phyloP scores from a whole-genome alignment of 1,140 invertebrate genomes.

The Sweltsa coloradensis region DNA sequence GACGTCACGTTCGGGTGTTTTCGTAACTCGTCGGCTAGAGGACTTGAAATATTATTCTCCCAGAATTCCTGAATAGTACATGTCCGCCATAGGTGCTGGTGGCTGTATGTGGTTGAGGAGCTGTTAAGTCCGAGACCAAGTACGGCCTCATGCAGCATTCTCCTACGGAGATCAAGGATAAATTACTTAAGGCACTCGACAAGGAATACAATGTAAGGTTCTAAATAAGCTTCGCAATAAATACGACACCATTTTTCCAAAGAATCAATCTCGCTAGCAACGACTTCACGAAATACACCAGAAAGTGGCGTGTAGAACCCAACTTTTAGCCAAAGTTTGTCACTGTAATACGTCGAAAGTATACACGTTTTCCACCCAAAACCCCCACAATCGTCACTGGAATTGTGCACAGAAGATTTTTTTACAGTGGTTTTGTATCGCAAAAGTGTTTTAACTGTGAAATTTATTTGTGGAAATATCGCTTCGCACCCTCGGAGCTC shows the following conservation, averaged over 20 bases:
- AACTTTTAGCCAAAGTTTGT: conserved; percentile 13
- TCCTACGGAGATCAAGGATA: conserved; percentile 45
- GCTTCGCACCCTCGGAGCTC: conserved; percentile 17
- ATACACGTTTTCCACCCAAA: conserved; percentile 9
- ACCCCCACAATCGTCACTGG: conserved; percentile 4
- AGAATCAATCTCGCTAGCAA: conserved; percentile 10
- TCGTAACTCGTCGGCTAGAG: conserved; percentile 17
- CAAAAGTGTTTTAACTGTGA: conserved; percentile 10
- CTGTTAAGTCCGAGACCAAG: conserved; percentile 28
- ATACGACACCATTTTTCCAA: conserved; percentile 10
- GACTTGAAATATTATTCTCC: conserved; percentile 24
- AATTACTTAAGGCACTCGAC: conserved; percentile 45
- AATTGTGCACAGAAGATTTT: conserved; percentile 9
- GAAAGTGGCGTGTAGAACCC: conserved; percentile 21
- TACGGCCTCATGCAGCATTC: conserved; percentile 40
- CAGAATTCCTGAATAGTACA: conserved; percentile 27
- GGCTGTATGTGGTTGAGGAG: conserved; percentile 28
- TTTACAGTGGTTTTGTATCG: not conserved
- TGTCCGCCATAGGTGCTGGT: conserved; percentile 31
- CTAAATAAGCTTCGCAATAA: conserved; percentile 16
- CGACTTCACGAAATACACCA: conserved; percentile 17
- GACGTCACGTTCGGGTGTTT: conserved; percentile 17
- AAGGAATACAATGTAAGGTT: conserved; percentile 47
- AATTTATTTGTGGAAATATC: conserved; percentile 20
- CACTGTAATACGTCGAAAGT: conserved; percentile 11